These are phyloP conservation scores for Mya arenaria DNA, from an alignment of 1,140 invertebrate genomes.

Conservation along the genomic window DNA sequence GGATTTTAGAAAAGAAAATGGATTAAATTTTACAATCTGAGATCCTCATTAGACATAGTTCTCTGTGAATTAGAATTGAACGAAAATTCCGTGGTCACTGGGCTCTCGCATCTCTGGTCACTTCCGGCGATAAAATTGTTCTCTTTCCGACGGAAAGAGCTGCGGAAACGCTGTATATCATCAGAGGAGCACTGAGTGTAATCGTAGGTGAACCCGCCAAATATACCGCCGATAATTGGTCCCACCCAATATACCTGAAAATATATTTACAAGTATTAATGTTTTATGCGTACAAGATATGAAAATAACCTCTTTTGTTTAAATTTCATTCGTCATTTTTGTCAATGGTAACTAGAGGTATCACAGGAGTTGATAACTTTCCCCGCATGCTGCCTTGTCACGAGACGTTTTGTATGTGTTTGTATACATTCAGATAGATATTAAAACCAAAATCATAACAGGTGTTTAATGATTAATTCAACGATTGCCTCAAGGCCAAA, in stretches of 20 bases:
- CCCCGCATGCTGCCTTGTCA: no score
- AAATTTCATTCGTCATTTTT: no score
- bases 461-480: no score
- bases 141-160: neutral
- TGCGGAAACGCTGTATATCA: constrained; percentile 48
- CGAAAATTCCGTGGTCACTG: neutral
- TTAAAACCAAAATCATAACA: no score
- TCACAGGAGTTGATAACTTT: no score
- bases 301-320: no score
- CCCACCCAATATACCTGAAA: constrained; percentile 79
- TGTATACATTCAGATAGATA: no score
- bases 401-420: no score
- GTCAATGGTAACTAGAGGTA: no score
- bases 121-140: no score
- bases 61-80: neutral
- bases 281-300: no score
- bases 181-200: constrained; percentile 60
- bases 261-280: neutral
- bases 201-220: constrained; percentile 71
- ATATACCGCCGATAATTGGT: constrained; percentile 75
- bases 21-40: neutral
- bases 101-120: neutral
- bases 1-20: neutral
- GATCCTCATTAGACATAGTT: neutral
- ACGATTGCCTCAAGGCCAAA: no score